A percentile compares a stretch with the other conserved stretches of the same genome.
Evolutionary conservation across 2,888 invertebrate species (phyloP).

Genomic region (Caenorhabditis drosophilae): DNA sequence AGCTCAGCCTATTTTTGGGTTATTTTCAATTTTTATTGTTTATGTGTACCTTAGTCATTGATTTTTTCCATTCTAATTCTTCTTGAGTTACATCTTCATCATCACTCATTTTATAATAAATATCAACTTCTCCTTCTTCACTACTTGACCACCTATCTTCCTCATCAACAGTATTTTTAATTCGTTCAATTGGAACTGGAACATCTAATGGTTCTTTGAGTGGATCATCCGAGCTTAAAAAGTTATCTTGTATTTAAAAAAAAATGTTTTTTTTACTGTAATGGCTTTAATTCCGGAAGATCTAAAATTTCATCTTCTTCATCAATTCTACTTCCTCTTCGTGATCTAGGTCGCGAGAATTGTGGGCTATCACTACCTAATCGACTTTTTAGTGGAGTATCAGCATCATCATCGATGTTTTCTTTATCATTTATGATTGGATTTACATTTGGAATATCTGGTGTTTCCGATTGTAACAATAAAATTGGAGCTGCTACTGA

Average conservation of each 20-base stretch:
- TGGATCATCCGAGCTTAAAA: slow-evolving; percentile 23
- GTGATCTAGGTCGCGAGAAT: slow-evolving; percentile 56
- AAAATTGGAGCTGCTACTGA: slow-evolving; percentile 21
- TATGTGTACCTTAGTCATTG: slow-evolving; percentile 22
- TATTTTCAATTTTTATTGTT: slow-evolving; percentile 1
- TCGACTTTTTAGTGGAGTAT: neutral
- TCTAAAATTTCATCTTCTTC: slow-evolving; percentile 47
- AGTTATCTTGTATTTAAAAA: neutral
- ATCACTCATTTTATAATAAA: slow-evolving; percentile 58
- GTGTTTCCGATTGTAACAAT: slow-evolving; percentile 32
- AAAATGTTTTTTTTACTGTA: slow-evolving; percentile 3
- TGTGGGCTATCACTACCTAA: slow-evolving; percentile 42
- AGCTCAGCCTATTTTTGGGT: neutral
- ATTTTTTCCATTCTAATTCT: slow-evolving; percentile 41
- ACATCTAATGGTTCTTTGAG: slow-evolving; percentile 32
- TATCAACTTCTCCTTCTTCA: slow-evolving; percentile 53
- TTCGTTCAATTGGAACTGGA: slow-evolving; percentile 36
- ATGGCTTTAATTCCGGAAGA: slow-evolving; percentile 42
- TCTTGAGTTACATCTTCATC: slow-evolving; percentile 52
- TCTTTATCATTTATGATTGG: slow-evolving; percentile 16
- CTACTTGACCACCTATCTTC: slow-evolving; percentile 49
- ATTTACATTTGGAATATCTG: slow-evolving; percentile 16
- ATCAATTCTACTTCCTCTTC: slow-evolving; percentile 61
- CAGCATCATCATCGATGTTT: slow-evolving; percentile 1
- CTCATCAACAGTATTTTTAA: slow-evolving; percentile 24